Base-by-base conservation (phyloP, 1,140 invertebrate genomes). In the Monochamus saltuarius region DNA sequence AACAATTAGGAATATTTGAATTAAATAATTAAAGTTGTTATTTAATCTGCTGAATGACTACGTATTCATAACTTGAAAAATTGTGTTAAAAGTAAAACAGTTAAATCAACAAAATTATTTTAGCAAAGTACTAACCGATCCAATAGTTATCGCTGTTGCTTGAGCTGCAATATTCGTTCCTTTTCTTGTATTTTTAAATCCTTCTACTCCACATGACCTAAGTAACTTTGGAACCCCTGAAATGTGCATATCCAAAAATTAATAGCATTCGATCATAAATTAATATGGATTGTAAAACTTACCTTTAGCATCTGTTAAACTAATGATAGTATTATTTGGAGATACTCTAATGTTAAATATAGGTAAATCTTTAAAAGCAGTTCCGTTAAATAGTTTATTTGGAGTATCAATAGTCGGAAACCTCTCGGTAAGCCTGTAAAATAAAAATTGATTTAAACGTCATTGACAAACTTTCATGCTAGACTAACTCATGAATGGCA, bases 81-180 rank as follows among this genome's bases (percentile, higher is more conserved):
- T n/a, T n/a, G n/a, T n/a, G n/a, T n/a, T n/a, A n/a, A n/a, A n/a
- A n/a, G n/a, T n/a, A n/a, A n/a, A n/a, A n/a, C n/a, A n/a, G n/a
- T n/a, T n/a, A n/a, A n/a, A 36, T 13, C 36, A 47, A 22, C 3
- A 53, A 36, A 22, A 16, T 16, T 11, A 36, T 13, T 53, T 53
- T 53, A 61, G 54, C 11, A 35, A 55, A 43, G 62, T 57, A 80
- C 81, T 82, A 77, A 90, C 91, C 40, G 73, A 79, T 51, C 86
- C 87, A 69, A 94, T 78, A 60, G 81, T 86, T 36, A 95, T 84
- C 14, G 90, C 95, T 51, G 94, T 92, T 36, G 94, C 90, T 79
- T 98, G 95, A 11, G 94, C 95, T 43, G 95, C 96, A 70, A 98
- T 88, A 76, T 95, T 97, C 7, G 95, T 98, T 59, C 94, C 95